Conservation (phyloP, 2,113 vertebrate species). For the Xenus cinereus region DNA sequence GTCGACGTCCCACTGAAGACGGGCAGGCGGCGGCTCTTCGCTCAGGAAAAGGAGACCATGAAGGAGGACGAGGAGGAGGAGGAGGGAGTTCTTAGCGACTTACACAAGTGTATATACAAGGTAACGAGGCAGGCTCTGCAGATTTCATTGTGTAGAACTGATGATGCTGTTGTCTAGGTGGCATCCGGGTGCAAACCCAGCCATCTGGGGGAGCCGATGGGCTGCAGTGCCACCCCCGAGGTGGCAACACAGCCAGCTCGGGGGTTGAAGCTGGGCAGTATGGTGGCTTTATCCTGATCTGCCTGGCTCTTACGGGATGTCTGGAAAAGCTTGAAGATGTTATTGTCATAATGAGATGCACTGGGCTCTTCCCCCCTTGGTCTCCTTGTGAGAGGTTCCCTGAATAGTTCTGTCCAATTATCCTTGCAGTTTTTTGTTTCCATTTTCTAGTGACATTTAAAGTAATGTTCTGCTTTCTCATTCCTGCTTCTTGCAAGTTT, state of each 20-base stretch:
- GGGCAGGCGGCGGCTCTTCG: slow-evolving; percentile 92
- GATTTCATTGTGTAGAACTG: fast-evolving
- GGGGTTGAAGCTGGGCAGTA: fast-evolving
- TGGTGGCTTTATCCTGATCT: not conserved
- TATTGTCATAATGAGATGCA: not conserved
- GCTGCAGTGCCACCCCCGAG: not conserved
- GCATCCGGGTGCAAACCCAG: not conserved
- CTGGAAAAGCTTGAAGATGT: not conserved
- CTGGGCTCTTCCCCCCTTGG: not conserved
- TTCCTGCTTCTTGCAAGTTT: not conserved
- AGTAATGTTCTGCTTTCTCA: not conserved
- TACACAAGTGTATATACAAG: slow-evolving; percentile 99
- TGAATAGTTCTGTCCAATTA: not conserved
- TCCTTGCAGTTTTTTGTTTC: slow-evolving; percentile 15
- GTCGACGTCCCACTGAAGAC: slow-evolving; percentile 87
- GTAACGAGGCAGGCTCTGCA: slow-evolving; percentile 61
- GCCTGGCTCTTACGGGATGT: not conserved
- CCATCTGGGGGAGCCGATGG: fast-evolving
- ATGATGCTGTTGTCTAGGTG: not conserved
- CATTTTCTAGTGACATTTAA: slow-evolving; percentile 34
- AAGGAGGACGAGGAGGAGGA: slow-evolving; percentile 85
- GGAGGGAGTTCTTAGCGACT: slow-evolving; percentile 87
- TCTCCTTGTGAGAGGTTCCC: not conserved
- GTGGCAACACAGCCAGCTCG: not conserved
- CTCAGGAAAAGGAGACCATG: slow-evolving; percentile 95